These are phyloP conservation scores for Cetonia aurata DNA, from an alignment of 2,888 invertebrate species.

Conservation along the genomic window DNA sequence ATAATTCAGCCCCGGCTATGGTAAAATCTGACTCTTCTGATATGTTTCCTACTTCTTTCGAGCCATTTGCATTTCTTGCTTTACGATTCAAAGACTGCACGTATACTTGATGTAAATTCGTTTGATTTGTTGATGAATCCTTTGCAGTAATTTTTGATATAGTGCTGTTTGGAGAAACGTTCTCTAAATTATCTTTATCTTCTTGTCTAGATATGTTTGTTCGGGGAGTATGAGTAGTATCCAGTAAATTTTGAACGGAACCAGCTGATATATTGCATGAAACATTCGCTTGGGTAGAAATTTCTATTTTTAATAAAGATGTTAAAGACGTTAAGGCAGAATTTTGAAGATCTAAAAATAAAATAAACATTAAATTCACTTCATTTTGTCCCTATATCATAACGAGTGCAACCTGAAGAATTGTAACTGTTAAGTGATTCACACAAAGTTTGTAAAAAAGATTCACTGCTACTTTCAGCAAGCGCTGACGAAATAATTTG, in stretches of 20 bases:
- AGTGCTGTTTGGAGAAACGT: conserved; percentile 26
- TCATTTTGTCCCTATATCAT: not conserved
- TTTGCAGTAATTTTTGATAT: conserved; percentile 2
- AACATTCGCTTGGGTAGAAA: conserved; percentile 36
- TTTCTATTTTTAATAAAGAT: conserved; percentile 52
- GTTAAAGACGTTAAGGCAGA: conserved; percentile 55
- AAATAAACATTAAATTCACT: conserved; percentile 24
- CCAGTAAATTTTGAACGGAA: conserved; percentile 58
- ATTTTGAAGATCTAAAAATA: conserved; percentile 54
- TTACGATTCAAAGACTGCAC: conserved; percentile 13
- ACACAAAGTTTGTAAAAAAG: conserved; percentile 62
- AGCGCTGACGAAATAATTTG: conserved; percentile 48
- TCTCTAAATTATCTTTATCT: conserved; percentile 33
- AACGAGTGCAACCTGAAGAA: conserved; percentile 54
- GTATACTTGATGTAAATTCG: conserved; percentile 10
- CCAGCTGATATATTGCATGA: conserved; percentile 13
- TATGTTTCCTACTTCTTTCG: not conserved
- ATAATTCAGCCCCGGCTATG: conserved; percentile 66
- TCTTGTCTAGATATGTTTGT: conserved; percentile 35
- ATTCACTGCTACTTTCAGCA: conserved; percentile 53
- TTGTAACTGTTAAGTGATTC: conserved; percentile 60
- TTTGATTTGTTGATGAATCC: conserved; percentile 6
- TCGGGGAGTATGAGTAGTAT: conserved; percentile 57
- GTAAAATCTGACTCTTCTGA: conserved; percentile 21
- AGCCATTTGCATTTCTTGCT: not conserved